Evolutionary conservation across 1,140 invertebrate genomes (phyloP).

Genomic region (Gryon sp.): DNA sequence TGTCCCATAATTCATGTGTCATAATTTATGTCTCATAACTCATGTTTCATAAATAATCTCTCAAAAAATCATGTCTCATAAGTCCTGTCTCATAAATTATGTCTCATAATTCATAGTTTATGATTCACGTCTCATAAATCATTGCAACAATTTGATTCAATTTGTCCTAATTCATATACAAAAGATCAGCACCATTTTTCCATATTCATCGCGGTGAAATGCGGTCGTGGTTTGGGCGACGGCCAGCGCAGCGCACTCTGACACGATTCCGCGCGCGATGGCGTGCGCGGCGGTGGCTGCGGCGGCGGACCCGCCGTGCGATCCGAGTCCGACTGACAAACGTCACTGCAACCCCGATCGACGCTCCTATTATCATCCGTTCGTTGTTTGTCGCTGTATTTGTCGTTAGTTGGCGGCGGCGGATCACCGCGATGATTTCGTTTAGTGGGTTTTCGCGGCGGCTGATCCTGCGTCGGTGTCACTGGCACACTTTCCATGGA

Average conservation of each 20-base stretch:
- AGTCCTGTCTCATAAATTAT: no score
- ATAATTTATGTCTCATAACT: no score
- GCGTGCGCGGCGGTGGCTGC: slow-evolving; percentile 73
- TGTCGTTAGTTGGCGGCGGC: no score
- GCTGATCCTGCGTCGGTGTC: slow-evolving; percentile 63
- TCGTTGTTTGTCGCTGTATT: slow-evolving; percentile 58
- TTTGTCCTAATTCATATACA: no score
- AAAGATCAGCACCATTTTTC: slow-evolving; percentile 78
- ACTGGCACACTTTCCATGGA: slow-evolving; percentile 82
- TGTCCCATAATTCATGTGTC: no score
- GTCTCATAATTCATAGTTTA: no score
- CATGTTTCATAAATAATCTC: no score
- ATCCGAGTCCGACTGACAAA: slow-evolving; percentile 58
- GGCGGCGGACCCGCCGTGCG: slow-evolving; percentile 50
- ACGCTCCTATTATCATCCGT: slow-evolving; percentile 53
- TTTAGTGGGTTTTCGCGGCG: slow-evolving; percentile 78
- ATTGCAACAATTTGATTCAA: no score
- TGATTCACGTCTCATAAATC: no score
- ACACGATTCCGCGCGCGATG: slow-evolving; percentile 77
- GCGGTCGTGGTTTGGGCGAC: slow-evolving; percentile 73
- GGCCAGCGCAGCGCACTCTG: slow-evolving; percentile 78
- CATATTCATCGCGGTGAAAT: slow-evolving; percentile 70
- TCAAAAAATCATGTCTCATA: no score
- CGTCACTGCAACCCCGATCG: slow-evolving; percentile 43
- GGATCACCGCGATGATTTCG: slow-evolving; percentile 81